Evolutionary conservation across 2,888 invertebrate species (phyloP), one percentile per base, ranked within the genome.

Genomic region (Ectemnius continuus): DNA sequence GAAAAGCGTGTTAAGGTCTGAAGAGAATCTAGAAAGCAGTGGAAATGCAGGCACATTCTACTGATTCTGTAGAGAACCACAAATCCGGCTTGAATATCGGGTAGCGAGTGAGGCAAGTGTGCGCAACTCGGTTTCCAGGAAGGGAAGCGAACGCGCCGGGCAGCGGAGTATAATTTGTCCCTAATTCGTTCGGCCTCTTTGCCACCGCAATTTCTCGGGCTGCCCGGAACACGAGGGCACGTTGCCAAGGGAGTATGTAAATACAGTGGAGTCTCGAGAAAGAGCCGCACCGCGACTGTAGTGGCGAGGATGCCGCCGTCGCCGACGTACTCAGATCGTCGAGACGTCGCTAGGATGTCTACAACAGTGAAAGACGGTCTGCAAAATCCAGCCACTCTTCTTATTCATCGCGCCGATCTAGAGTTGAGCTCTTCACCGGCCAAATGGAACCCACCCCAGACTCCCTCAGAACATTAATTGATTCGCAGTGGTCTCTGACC

Each of bases 291-390:
- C 23, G 23, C 23, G 23, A 23, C 23, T 36, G 36, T 36, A 36
- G 36, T 36, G 36, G 23, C 23, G 23, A 23, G 23, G 23, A 23
- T 23, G 23, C 23, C 23, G 23, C 23, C 23, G 23, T 23, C 23
- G 23, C 23, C 36, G 36, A 11, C 36, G 36, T 36, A 6, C 36
- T 36, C 36, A 5, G 36, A 8, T 8, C 36, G 4, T 36, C 36
- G 36, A 36, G 36, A 36, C 63, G 86, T 81, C 86, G 86, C 86
- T 86, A 67, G 74, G 71, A 75, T 84, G 86, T 86, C 86, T 86
- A 76, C 80, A 83, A 63, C 65, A 68, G 45, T 63, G 59, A 48
- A 70, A 75, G 62, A 52, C 65, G 36, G 72, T 76, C 69, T 58
- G 45, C 63, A 23, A 23, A 23, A 23, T 23, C 23, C 23, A 23